phyloP scores from a whole-genome alignment of 2,113 vertebrate genomes.

The Mesoclemmys tuberculata region DNA sequence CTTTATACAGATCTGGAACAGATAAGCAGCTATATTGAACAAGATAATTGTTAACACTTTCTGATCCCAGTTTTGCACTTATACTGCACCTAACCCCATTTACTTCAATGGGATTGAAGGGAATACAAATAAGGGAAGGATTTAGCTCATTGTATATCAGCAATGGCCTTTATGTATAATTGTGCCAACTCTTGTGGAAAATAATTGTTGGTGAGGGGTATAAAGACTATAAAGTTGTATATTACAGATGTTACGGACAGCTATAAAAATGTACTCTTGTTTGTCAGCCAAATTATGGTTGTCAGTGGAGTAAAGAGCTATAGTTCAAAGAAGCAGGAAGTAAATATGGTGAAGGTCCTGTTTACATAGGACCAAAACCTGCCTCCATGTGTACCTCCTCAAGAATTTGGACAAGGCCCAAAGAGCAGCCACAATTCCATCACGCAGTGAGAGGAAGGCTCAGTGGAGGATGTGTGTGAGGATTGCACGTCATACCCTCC shows the following conservation, averaged over 20 bases:
- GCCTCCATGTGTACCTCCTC: background rate
- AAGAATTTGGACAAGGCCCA: background rate
- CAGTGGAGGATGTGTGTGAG: fast-evolving
- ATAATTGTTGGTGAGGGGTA: background rate
- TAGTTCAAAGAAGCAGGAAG: background rate
- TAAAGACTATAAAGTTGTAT: background rate
- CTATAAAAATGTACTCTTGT: background rate
- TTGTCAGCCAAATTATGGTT: background rate
- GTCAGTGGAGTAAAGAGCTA: fast-evolving
- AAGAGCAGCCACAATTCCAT: background rate
- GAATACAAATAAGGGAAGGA: background rate
- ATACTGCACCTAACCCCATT: background rate
- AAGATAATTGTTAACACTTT: background rate
- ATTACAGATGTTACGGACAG: background rate
- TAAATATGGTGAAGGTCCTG: background rate
- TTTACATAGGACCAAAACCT: background rate
- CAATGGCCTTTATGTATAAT: background rate
- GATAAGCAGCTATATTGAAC: background rate
- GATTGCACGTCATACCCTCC: background rate
- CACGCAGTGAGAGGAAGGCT: fast-evolving
- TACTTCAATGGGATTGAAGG: background rate
- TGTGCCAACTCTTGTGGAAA: background rate
- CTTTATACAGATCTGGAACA: background rate
- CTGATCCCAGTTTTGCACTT: background rate
- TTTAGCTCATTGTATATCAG: background rate